Percentiles rank a stretch among this genome's conserved stretches.
Evolutionary conservation across 2,113 vertebrate species (phyloP).

Genomic region (Electrona antarctica): DNA sequence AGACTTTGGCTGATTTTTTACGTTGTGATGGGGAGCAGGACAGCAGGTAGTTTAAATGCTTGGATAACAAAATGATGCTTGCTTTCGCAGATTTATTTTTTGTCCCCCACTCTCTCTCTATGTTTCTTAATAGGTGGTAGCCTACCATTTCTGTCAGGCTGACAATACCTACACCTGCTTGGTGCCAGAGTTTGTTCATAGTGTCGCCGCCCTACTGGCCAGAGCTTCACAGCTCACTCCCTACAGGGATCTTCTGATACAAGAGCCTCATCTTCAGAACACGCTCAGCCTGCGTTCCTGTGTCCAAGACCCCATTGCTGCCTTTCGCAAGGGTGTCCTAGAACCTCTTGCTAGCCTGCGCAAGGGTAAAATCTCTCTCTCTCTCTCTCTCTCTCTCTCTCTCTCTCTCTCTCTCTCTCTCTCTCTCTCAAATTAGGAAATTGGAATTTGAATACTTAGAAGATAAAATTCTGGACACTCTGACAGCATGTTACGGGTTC

Average conservation of each 20-base stretch:
- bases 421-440: too few species aligned
- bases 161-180: slow-evolving; percentile 98
- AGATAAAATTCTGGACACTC: too few species aligned
- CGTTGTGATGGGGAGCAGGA: too few species aligned
- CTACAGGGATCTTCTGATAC: slow-evolving; percentile 89
- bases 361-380: slow-evolving; percentile 80
- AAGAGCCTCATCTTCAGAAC: slow-evolving; percentile 90
- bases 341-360: slow-evolving; percentile 88
- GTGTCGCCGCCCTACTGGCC: slow-evolving; percentile 90
- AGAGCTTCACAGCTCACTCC: slow-evolving; percentile 84
- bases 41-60: too few species aligned
- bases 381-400: neutral
- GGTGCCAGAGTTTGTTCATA: slow-evolving; percentile 97
- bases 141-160: slow-evolving; percentile 98
- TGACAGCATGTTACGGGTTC: too few species aligned
- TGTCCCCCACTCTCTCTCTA: neutral
- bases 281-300: slow-evolving; percentile 93
- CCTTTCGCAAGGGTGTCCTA: slow-evolving; percentile 89
- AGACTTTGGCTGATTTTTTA: neutral
- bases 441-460: too few species aligned
- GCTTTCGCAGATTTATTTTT: too few species aligned
- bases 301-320: slow-evolving; percentile 91
- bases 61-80: too few species aligned
- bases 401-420: neutral
- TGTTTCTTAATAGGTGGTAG: slow-evolving; percentile 85